A percentile compares a stretch with the other conserved stretches of the same genome.
phyloP scores from a whole-genome alignment of 92 coral and sea anemone species.

The Virgularia gustaviana region DNA sequence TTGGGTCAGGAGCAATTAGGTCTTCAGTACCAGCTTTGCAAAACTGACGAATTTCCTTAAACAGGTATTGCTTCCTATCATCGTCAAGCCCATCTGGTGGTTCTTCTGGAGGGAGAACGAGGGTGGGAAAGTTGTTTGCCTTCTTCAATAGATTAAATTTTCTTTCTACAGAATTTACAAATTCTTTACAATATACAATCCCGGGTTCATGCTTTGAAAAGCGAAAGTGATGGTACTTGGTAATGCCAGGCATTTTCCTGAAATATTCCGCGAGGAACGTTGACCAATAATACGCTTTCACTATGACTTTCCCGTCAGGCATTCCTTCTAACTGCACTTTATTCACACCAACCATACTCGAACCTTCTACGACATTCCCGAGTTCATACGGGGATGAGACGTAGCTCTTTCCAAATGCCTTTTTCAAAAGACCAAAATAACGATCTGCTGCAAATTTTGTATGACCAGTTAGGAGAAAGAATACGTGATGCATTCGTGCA shows the following conservation, averaged over 20 bases:
- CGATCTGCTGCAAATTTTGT: slow-evolving; percentile 40
- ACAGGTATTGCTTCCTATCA: slow-evolving; percentile 12
- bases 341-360: slow-evolving; percentile 30
- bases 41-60: no score
- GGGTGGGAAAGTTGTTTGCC: not conserved
- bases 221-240: no score
- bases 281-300: slow-evolving; percentile 39
- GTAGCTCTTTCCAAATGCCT: slow-evolving; percentile 8
- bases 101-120: not conserved
- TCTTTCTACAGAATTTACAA: slow-evolving; percentile 17
- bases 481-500: no score
- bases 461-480: slow-evolving; percentile 36
- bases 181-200: slow-evolving; percentile 7
- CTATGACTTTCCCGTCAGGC: slow-evolving; percentile 34
- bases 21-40: slow-evolving; percentile 47
- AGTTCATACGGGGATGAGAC: slow-evolving; percentile 26
- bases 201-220: no score
- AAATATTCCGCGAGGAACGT: slow-evolving; percentile 18
- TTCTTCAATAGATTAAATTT: not conserved
- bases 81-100: slow-evolving; percentile 29
- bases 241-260: no score
- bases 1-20: slow-evolving; percentile 34
- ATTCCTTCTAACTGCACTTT: slow-evolving; percentile 9
- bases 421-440: slow-evolving; percentile 13
- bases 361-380: slow-evolving; percentile 16